These are phyloP conservation scores for Catharus bicknelli DNA, from an alignment of 2,113 vertebrate species.

Conservation along the genomic window DNA sequence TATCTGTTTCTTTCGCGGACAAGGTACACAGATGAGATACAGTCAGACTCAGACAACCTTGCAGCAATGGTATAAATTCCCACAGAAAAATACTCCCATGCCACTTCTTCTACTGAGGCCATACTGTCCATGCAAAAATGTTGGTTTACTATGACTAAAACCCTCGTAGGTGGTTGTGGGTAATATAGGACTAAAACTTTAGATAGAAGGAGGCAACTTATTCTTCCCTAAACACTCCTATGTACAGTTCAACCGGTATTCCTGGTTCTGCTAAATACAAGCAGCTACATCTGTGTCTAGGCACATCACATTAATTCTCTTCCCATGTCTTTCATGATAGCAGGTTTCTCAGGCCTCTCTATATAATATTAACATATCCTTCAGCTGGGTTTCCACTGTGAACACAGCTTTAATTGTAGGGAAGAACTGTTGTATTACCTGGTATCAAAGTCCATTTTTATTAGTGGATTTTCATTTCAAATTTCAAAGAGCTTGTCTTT, in stretches of 20 bases:
- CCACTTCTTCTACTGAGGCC: background rate
- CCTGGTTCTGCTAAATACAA: background rate
- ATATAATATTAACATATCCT: background rate
- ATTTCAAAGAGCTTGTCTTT: background rate
- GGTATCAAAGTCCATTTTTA: background rate
- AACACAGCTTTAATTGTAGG: background rate
- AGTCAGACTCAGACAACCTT: background rate
- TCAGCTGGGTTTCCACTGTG: background rate
- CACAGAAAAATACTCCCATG: background rate
- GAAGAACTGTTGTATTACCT: background rate
- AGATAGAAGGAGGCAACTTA: background rate
- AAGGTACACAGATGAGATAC: background rate
- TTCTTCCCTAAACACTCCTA: background rate
- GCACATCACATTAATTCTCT: background rate
- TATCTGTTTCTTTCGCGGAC: background rate
- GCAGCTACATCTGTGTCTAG: background rate
- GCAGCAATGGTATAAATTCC: background rate
- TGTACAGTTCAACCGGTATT: background rate
- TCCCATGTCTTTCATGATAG: background rate
- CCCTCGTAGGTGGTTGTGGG: rapidly evolving
- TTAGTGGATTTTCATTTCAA: background rate
- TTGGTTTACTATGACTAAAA: background rate
- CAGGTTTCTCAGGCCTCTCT: background rate
- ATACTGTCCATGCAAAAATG: background rate
- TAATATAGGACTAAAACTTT: background rate